Conservation (phyloP, 2,888 invertebrate genomes). For the Gymnoscelis rufifasciata region DNA sequence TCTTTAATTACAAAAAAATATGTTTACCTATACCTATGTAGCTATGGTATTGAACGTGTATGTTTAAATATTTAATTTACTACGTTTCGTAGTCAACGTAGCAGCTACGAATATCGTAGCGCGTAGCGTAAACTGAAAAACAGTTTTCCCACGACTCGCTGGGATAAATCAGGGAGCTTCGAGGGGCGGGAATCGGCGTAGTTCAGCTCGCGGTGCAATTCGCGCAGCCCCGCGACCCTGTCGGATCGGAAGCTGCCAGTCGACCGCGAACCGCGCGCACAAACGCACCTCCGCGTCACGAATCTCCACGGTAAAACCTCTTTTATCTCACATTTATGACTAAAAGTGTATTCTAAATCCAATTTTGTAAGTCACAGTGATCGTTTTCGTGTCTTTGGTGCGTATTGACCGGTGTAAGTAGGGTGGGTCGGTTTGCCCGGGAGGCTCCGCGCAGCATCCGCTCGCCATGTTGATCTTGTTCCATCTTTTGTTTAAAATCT, state of each 20-base stretch:
- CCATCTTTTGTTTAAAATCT: slow-evolving; percentile 21
- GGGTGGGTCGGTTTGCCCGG: slow-evolving; percentile 73
- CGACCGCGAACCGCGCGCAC: slow-evolving; percentile 66
- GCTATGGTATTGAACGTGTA: too few species aligned
- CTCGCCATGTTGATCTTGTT: slow-evolving; percentile 54
- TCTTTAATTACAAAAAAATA: too few species aligned
- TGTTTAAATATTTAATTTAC: not conserved
- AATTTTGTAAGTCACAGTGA: slow-evolving; percentile 42
- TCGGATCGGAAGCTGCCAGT: slow-evolving; percentile 63
- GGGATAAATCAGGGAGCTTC: slow-evolving; percentile 55
- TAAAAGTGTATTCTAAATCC: slow-evolving; percentile 35
- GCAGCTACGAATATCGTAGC: not conserved
- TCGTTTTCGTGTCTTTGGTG: slow-evolving; percentile 53
- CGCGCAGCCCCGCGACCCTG: slow-evolving; percentile 69
- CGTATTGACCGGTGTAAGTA: slow-evolving; percentile 47
- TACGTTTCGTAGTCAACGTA: not conserved
- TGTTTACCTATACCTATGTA: too few species aligned
- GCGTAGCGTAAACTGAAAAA: slow-evolving; percentile 25
- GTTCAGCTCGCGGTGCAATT: slow-evolving; percentile 52
- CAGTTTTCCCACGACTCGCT: slow-evolving; percentile 33
- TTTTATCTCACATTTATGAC: slow-evolving; percentile 38
- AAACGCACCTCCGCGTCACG: slow-evolving; percentile 32
- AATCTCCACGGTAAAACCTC: slow-evolving; percentile 41
- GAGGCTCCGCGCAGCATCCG: slow-evolving; percentile 75
- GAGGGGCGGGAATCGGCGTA: slow-evolving; percentile 62